Base-by-base conservation (phyloP, 2,888 invertebrate genomes). In the Drosophila barbarae region DNA sequence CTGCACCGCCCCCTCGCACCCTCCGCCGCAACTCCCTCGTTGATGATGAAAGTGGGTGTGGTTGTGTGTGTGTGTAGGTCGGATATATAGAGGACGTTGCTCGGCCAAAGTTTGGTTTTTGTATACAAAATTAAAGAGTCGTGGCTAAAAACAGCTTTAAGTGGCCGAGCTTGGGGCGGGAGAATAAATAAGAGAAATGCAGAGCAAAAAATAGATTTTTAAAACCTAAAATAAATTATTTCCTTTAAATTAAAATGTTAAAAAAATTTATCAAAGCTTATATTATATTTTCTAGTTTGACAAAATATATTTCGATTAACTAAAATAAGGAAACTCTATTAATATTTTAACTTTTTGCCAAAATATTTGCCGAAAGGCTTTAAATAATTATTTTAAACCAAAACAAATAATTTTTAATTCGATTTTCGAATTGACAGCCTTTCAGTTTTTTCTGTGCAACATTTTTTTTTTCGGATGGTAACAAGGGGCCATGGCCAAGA, bases 1-100 rank as follows among this genome's bases (percentile, higher is more conserved):
- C 38, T 12, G 32, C 21, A 32, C 36, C 42, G 28, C 50, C 63
- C 30, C 56, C 49, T 52, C 59, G 44, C 65, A 59, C 51, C 66
- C 57, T 10, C 12, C 39, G 8, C 13, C 49, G n/a, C 47, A 35
- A 47, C 46, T 54, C 41, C 47, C 42, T 38, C 61, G 53, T 57
- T 64, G 76, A 69, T 79, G 79, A 84, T 84, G 79, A 84, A 79
- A 79, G 79, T 79, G 79, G 80, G 83, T 69, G 80, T 61, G 28
- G 50, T 36, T 60, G 46, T 68, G 32, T 68, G 36, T 69, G 50
- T 56, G 61, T 68, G 44, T 76, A 71, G 80, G 81, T 80, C 77
- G 83, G 80, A 79, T 61, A 46, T 61, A 41, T 44, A 50, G 47
- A 66, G 68, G 67, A 68, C 81, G 74, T 50, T 46, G 54, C 58